Conservation (phyloP, 92 coral and sea anemone species). For the Virgularia gustaviana region DNA sequence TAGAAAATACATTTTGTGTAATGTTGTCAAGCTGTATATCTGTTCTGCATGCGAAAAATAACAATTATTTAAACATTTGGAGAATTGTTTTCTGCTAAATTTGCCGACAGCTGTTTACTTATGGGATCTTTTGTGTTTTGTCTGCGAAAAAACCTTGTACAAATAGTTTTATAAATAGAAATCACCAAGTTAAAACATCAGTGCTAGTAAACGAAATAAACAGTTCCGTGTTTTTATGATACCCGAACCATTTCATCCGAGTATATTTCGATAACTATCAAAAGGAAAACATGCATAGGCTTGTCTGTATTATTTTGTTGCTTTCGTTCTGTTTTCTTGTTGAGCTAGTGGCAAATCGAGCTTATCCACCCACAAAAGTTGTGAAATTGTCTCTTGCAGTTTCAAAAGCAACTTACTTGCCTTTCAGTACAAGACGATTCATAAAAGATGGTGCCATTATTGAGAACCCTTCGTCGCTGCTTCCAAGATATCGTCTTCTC, state of each 20-base stretch:
- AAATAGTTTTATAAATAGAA: too few relatives aligned
- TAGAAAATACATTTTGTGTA: too few relatives aligned
- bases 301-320: not conserved
- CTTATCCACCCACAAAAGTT: not conserved
- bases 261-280: not conserved
- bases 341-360: not conserved
- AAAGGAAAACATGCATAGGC: not conserved
- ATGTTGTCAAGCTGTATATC: too few relatives aligned
- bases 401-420: constrained; percentile 29
- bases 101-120: too few relatives aligned
- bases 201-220: too few relatives aligned
- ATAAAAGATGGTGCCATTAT: constrained; percentile 22
- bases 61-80: too few relatives aligned
- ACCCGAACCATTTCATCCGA: not conserved
- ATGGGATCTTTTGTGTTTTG: too few relatives aligned
- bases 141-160: too few relatives aligned
- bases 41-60: too few relatives aligned
- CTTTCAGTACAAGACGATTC: constrained; percentile 1
- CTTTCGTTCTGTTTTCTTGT: not conserved
- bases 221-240: too few relatives aligned
- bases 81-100: too few relatives aligned
- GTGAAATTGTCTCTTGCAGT: constrained; percentile 8
- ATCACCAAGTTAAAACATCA: too few relatives aligned
- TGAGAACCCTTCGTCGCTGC: constrained; percentile 2
- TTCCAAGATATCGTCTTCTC: not conserved